A percentile compares a stretch with the other conserved stretches of the same genome.
Conservation (phyloP, 2,797 vertebrate genomes). For the Bufotes viridis region DNA sequence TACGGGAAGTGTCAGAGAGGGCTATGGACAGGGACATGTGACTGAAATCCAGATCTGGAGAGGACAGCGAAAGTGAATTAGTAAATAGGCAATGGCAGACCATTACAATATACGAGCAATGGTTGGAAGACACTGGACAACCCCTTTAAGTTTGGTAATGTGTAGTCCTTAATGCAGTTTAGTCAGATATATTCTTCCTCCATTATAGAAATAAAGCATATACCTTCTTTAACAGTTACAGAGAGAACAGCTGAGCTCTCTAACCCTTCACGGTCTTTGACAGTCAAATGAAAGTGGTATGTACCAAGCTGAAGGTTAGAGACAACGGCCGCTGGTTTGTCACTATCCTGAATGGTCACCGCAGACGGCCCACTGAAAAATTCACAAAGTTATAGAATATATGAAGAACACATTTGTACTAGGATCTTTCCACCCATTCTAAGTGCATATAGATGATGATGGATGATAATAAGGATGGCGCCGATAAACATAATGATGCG, state of each 20-base stretch:
- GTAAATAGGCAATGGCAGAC: no score
- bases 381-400: conserved; percentile 30
- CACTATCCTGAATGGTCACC: conserved; percentile 75
- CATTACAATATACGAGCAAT: no score
- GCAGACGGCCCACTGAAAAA: conserved; percentile 81
- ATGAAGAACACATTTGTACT: not conserved
- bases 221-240: conserved; percentile 83
- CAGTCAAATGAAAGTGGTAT: conserved; percentile 83
- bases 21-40: no score
- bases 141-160: no score
- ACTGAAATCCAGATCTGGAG: no score
- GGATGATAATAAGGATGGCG: not conserved
- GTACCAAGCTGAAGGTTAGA: conserved; percentile 79
- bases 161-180: no score
- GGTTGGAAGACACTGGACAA: no score
- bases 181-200: no score
- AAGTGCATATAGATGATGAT: not conserved
- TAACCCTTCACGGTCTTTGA: conserved; percentile 82
- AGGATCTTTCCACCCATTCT: not conserved
- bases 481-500: not conserved
- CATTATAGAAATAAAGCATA: conserved; percentile 53
- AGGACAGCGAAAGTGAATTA: no score
- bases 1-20: no score
- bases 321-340: conserved; percentile 78
- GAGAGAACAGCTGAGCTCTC: conserved; percentile 77